Base-by-base conservation (phyloP, 1,140 invertebrate species). In the Pseudachorutes palmiensis region DNA sequence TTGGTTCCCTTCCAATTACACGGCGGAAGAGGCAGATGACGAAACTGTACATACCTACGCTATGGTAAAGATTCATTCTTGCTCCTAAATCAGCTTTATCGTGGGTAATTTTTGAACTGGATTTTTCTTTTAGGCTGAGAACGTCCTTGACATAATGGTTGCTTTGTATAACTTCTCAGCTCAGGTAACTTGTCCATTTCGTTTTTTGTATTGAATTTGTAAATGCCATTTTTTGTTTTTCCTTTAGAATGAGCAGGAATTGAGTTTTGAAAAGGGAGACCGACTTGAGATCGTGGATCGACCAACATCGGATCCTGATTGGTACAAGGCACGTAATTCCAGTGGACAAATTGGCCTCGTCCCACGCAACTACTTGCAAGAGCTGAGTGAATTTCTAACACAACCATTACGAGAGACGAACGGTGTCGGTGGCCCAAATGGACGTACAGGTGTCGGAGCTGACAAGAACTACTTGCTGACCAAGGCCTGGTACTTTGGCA, bases 1-100 rank as follows among this genome's bases (percentile, higher is more conserved):
- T 67, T 88, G 96, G 97, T 98, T 98, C 80, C 97, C 96, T 24
- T 95, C 92, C 45, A 98, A 98, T 81, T 98, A 98, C 80, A 94
- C 94, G 58, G 90, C 94, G 77, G 90, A 97, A 79, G 92, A 95
- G 77, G 85, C 88, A 74, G 81, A 77, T 58, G 89, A 92, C 74
- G 89, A 91, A 74, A 88, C 88, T 29, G 83, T 90, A 31, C 90
- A 95, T 76, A 92, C 92, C 57, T 91, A 94, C 78, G 88, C 92
- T 58, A 91, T 93, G 87, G n/a, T n/a, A n/a, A n/a, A n/a, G n/a
- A n/a, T n/a, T n/a, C n/a, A n/a, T n/a, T n/a, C n/a, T n/a, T n/a
- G n/a, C n/a, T n/a, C n/a, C n/a, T n/a, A n/a, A n/a, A n/a, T n/a
- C n/a, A n/a, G n/a, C n/a, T n/a, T n/a, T n/a, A n/a, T n/a, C n/a